Base-by-base conservation (phyloP, 2,113 vertebrate species). In the Rhinogobius similis region DNA sequence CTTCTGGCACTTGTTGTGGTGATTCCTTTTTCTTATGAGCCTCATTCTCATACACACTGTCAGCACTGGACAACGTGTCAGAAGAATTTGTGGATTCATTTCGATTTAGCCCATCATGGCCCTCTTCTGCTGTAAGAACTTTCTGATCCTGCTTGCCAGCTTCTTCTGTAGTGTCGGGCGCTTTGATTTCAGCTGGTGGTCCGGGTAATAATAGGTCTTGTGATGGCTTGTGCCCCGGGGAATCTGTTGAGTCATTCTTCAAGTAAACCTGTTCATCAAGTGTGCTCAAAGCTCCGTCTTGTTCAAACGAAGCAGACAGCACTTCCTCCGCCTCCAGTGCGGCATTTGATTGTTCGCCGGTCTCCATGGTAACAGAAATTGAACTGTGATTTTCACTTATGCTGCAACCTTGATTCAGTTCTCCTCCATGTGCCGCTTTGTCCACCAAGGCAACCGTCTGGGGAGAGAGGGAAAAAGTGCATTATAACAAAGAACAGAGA, bases 321-420 rank as follows among this genome's bases (percentile, higher is more conserved):
- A 76, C 36, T 36, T 82, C 79, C 73, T 90, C 87, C 80, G 78
- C 86, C 85, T 89, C 88, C 81, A 78, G 84, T 56, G 63, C 83
- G 56, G 67, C 70, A 72, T 76, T 76, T 78, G 84, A 87, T 88
- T 89, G 88, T 86, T 92, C 89, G 73, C 75, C 74, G 50, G 92
- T 93, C 90, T 93, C 93, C 92, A 94, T 93, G 86, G 92, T 81
- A 84, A 94, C 83, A 24, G 83, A 71, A 72, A 80, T 72, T 58
- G 74, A 85, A 72, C 78, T 86, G 75, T 81, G 83, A 86, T 86
- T 91, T 67, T 86, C 84, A 79, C 86, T 79, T 86, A 70, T 76
- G 79, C 84, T 86, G 88, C 75, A 85, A 77, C 65, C 78, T 84
- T 88, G 72, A 32, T 77, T 91, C 80, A 91, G 69, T 81, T 89